A percentile compares a stretch with the other conserved stretches of the same genome.
Conservation (phyloP, 53 echinoderm and acorn worm genomes). For the Temnopleurus reevesii region DNA sequence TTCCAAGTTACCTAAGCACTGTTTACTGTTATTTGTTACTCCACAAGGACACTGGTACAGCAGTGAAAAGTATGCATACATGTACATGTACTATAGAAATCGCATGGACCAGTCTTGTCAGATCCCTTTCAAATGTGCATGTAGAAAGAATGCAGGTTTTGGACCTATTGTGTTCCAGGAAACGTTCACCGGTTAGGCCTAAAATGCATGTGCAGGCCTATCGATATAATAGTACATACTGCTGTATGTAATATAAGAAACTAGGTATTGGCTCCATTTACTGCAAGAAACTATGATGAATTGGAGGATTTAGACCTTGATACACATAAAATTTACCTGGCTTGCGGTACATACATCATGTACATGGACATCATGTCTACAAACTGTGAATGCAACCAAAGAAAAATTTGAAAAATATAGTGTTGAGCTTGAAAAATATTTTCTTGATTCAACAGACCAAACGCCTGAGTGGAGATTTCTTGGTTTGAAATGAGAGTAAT, state of each 20-base stretch:
- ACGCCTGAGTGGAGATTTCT: no score
- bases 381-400: no score
- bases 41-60: slow-evolving; percentile 14
- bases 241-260: no score
- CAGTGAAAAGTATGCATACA: not conserved
- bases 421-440: no score
- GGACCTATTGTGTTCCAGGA: not conserved
- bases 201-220: not conserved
- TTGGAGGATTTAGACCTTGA: not conserved
- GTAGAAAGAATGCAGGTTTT: not conserved
- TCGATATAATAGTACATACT: no score
- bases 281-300: not conserved
- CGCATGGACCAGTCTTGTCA: not conserved
- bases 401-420: no score
- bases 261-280: not conserved
- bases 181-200: not conserved
- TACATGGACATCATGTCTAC: no score
- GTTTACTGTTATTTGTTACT: not conserved
- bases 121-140: not conserved
- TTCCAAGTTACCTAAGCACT: not conserved
- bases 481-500: no score
- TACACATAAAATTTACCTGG: not conserved
- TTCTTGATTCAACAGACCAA: no score
- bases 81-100: not conserved
- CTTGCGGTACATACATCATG: not conserved